Conservation (phyloP, 30 jellyfish, hydroid and myxozoan genomes). For the Pelagia noctiluca region DNA sequence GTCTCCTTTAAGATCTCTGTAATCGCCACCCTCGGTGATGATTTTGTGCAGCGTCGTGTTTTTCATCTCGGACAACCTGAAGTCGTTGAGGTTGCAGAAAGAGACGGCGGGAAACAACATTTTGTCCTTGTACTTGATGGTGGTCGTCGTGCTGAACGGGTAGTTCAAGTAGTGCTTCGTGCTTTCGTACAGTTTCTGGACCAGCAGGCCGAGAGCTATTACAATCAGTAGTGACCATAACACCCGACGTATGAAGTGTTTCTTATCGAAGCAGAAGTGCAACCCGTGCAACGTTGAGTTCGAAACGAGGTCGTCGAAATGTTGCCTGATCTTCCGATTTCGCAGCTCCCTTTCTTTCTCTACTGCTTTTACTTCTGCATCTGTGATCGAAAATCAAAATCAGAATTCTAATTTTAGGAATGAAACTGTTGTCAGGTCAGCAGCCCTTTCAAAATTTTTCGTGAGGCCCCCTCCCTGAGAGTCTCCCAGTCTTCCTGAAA, state of each 20-base stretch:
- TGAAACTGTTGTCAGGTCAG: not conserved
- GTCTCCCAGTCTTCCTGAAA: not conserved
- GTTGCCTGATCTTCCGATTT: constrained; percentile 30
- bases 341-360: constrained; percentile 57
- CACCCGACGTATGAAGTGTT: constrained; percentile 70
- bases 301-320: constrained; percentile 54
- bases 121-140: constrained; percentile 68
- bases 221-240: constrained; percentile 81
- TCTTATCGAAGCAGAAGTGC: constrained; percentile 84
- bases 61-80: constrained; percentile 73
- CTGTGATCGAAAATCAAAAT: not conserved
- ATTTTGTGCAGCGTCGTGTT: constrained; percentile 73
- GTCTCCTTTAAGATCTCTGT: constrained; percentile 49
- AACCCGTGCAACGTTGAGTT: constrained; percentile 91
- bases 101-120: constrained; percentile 95
- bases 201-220: constrained; percentile 84
- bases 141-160: constrained; percentile 94
- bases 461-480: not conserved
- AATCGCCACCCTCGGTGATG: not conserved
- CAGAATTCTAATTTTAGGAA: not conserved
- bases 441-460: not conserved
- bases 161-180: constrained; percentile 76
- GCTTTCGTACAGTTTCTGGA: constrained; percentile 88
- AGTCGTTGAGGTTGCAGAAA: constrained; percentile 85
- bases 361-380: constrained; percentile 26